A percentile compares a stretch with the other conserved stretches of the same genome.
Evolutionary conservation across 2,797 vertebrate genomes (phyloP).

Genomic region (Kryptopterus vitreolus): DNA sequence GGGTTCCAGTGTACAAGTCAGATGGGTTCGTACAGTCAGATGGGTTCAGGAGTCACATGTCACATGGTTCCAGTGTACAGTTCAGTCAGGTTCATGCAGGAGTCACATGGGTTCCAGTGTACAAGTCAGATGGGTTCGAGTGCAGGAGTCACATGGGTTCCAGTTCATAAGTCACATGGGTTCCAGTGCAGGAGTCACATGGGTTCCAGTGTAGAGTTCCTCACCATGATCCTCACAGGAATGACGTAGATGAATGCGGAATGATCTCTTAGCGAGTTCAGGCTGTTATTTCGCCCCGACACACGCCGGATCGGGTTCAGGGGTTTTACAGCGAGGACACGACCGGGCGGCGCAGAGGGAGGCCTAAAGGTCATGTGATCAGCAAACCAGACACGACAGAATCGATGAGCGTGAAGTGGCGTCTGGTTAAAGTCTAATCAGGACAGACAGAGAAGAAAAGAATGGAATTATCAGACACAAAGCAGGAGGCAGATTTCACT

Average conservation of each 20-base stretch:
- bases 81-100: no score
- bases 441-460: slow-evolving; percentile 8
- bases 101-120: no score
- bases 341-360: no score
- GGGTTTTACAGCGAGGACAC: neutral
- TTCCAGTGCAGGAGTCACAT: no score
- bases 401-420: neutral
- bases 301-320: neutral
- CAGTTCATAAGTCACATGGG: no score
- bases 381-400: neutral
- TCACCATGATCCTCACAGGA: neutral
- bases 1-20: no score
- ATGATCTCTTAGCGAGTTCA: neutral
- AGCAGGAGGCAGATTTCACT: neutral
- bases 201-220: neutral
- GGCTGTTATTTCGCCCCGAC: neutral
- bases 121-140: no score
- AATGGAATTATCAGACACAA: neutral
- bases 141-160: no score
- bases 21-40: no score
- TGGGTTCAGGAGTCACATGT: no score
- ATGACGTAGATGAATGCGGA: neutral
- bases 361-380: slow-evolving; percentile 11
- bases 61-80: no score
- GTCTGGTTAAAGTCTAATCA: slow-evolving; percentile 15